phyloP scores from a whole-genome alignment of 2,888 invertebrate species.

The Drosophila monieri region DNA sequence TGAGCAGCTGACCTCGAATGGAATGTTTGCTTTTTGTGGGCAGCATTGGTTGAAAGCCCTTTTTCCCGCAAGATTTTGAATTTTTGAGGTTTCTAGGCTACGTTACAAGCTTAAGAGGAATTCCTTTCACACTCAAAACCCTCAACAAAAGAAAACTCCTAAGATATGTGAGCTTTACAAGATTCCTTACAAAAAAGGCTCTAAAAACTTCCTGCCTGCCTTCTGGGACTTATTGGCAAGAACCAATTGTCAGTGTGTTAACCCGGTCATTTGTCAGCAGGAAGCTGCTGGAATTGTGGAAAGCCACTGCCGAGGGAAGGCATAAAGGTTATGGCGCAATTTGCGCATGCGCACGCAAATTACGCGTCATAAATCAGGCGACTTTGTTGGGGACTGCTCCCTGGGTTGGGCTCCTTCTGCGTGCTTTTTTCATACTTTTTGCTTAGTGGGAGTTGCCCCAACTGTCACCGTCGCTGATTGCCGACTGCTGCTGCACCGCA shows the following conservation, averaged over 20 bases:
- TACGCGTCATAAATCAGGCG: slow-evolving; percentile 75
- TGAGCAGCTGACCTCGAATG: background rate
- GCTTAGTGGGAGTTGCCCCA: slow-evolving; percentile 65
- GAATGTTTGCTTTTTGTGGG: background rate
- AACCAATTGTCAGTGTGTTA: slow-evolving; percentile 39
- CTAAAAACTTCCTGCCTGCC: background rate
- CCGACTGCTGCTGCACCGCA: slow-evolving; percentile 55
- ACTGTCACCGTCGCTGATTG: slow-evolving; percentile 70
- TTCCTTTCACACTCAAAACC: background rate
- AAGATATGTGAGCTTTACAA: background rate
- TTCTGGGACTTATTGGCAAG: slow-evolving; percentile 7
- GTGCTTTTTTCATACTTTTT: background rate
- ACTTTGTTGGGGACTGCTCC: slow-evolving; percentile 27
- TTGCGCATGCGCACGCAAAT: slow-evolving; percentile 79
- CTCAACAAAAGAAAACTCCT: background rate
- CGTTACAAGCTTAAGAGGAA: background rate
- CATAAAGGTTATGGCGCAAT: slow-evolving; percentile 63
- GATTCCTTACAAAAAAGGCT: background rate
- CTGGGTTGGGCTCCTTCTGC: slow-evolving; percentile 14
- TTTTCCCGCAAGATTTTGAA: background rate
- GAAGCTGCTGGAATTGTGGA: slow-evolving; percentile 50
- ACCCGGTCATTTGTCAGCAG: slow-evolving; percentile 69
- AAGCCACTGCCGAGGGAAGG: slow-evolving; percentile 27
- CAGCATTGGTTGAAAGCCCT: background rate
- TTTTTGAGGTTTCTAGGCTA: slow-evolving; percentile 2